Percentiles rank a stretch among this genome's conserved stretches.
phyloP scores from a whole-genome alignment of 2,113 vertebrate genomes.

The Nerophis lumbriciformis region DNA sequence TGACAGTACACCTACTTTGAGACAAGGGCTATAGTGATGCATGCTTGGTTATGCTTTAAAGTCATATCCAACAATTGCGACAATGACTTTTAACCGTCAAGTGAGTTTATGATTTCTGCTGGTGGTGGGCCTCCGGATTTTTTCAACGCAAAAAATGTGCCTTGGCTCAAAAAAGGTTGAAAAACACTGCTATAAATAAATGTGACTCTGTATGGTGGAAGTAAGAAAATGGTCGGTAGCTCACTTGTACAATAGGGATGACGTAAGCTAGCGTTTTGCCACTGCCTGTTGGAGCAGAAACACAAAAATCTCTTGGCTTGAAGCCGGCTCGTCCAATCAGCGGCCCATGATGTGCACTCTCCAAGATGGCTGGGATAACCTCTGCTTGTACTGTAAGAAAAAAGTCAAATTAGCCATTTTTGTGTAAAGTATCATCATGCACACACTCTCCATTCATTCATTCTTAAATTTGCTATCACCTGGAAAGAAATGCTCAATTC shows the following conservation, averaged over 20 bases:
- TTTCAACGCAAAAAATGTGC: no score
- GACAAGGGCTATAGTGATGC: no score
- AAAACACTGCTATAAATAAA: no score
- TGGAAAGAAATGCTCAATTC: slow-evolving; percentile 85
- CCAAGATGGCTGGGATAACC: slow-evolving; percentile 87
- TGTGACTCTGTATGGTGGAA: background rate
- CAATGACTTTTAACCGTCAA: no score
- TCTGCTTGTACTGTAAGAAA: slow-evolving; percentile 80
- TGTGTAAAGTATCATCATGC: background rate
- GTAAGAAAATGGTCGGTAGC: background rate
- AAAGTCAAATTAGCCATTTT: background rate
- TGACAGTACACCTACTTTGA: no score
- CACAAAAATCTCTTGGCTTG: slow-evolving; percentile 85
- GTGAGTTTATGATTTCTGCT: no score
- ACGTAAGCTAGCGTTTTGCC: slow-evolving; percentile 93
- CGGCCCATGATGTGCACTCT: slow-evolving; percentile 69
- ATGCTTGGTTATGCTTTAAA: no score
- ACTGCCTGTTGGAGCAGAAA: slow-evolving; percentile 93
- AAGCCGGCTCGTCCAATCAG: slow-evolving; percentile 81
- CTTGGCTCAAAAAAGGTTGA: no score
- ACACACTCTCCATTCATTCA: background rate
- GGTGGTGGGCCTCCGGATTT: no score
- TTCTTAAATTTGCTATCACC: slow-evolving; percentile 59
- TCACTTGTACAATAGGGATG: slow-evolving; percentile 88
- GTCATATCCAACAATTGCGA: no score